Percentiles rank a stretch among this genome's conserved stretches.
phyloP scores from a whole-genome alignment of 2,113 vertebrate genomes.

The Mirza zaza region DNA sequence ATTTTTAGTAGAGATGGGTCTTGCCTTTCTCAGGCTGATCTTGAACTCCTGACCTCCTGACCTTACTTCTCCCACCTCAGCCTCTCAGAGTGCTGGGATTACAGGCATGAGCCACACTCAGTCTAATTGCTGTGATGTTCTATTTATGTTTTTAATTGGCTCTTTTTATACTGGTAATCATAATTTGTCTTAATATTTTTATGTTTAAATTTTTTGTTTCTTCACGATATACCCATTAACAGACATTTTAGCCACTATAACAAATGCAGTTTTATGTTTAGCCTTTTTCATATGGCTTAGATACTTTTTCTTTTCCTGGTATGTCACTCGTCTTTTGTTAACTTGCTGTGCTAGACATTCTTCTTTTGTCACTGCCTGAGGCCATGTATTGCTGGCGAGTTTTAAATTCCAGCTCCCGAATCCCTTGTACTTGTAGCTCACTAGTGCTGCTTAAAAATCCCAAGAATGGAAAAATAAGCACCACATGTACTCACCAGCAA shows the following conservation, averaged over 20 bases:
- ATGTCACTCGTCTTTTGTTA: neutral
- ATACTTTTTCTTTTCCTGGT: neutral
- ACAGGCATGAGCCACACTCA: too few relatives aligned
- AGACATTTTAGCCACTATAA: neutral
- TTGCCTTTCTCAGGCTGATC: too few relatives aligned
- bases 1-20: too few relatives aligned
- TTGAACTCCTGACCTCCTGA: too few relatives aligned
- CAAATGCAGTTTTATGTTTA: constrained; percentile 5
- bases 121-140: neutral
- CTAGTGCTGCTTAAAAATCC: constrained; percentile 15
- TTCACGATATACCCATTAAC: neutral
- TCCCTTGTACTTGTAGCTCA: neutral
- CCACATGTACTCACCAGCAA: too few relatives aligned
- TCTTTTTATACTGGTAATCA: constrained; percentile 7
- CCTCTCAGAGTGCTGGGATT: too few relatives aligned
- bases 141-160: neutral
- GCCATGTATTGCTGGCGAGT: neutral
- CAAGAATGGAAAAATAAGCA: too few relatives aligned
- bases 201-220: neutral
- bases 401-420: neutral
- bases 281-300: neutral
- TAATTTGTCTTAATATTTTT: neutral
- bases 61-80: too few relatives aligned
- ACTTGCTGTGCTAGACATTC: neutral
- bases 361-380: neutral